Conservation (phyloP, 2,888 invertebrate species). For the Pollenia amentaria region DNA sequence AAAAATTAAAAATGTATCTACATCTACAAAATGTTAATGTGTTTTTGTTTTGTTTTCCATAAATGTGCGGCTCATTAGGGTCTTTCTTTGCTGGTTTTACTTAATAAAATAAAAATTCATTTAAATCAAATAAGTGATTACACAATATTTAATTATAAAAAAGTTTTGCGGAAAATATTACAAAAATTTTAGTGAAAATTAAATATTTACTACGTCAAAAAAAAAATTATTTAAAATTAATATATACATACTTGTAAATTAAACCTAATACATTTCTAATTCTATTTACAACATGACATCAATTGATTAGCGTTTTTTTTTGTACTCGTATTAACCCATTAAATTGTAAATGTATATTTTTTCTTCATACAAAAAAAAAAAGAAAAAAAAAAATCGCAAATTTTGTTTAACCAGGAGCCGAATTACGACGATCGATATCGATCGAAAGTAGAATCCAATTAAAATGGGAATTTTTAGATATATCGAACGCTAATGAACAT, state of each 20-base stretch:
- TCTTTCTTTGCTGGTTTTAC: not conserved
- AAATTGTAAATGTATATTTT: not conserved
- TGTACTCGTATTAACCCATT: slow-evolving; percentile 16
- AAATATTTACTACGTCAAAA: not conserved
- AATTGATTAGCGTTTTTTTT: slow-evolving; percentile 14
- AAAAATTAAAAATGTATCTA: slow-evolving; percentile 19
- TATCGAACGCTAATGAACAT: too few relatives aligned
- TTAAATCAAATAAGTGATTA: slow-evolving; percentile 9
- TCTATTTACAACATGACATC: not conserved
- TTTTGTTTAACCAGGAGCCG: too few relatives aligned
- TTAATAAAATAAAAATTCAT: slow-evolving; percentile 7
- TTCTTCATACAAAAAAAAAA: not conserved
- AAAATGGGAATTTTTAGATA: too few relatives aligned
- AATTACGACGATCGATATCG: too few relatives aligned
- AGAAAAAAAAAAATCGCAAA: too few relatives aligned
- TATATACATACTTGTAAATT: slow-evolving; percentile 32
- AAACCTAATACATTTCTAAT: slow-evolving; percentile 32
- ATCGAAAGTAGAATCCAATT: too few relatives aligned
- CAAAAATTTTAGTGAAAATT: not conserved
- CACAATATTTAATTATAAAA: slow-evolving; percentile 8
- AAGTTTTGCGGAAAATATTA: not conserved
- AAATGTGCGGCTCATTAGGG: slow-evolving; percentile 29
- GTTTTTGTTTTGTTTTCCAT: slow-evolving; percentile 1
- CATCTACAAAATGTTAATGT: not conserved
- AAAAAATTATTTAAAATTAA: not conserved